Conservation (phyloP, 1,140 invertebrate species). For the Tetragonula clypearis region DNA sequence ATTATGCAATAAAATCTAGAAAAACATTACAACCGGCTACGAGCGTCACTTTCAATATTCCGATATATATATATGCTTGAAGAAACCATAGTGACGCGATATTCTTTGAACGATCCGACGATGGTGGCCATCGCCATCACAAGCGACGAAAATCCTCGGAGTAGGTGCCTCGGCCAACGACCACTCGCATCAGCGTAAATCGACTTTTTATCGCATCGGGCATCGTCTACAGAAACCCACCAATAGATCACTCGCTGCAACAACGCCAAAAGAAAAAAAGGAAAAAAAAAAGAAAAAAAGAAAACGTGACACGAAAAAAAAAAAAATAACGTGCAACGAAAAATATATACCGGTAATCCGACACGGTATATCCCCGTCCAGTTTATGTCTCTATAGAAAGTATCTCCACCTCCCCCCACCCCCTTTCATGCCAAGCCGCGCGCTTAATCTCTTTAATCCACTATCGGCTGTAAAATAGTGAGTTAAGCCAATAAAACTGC, state of each 20-base stretch:
- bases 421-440: background rate
- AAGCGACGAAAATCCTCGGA: background rate
- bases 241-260: background rate
- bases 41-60: too few relatives aligned
- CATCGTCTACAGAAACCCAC: background rate
- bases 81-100: background rate
- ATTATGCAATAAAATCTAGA: too few relatives aligned
- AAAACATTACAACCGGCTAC: too few relatives aligned
- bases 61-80: too few relatives aligned
- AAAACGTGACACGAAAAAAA: background rate
- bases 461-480: constrained; percentile 70
- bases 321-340: constrained; percentile 11
- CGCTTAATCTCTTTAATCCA: constrained; percentile 68
- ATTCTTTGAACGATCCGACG: background rate
- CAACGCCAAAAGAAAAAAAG: background rate
- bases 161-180: background rate
- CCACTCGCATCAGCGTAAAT: constrained; percentile 6
- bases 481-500: constrained; percentile 65
- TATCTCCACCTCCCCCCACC: background rate
- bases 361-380: constrained; percentile 51
- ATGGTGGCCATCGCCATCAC: background rate
- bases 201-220: constrained; percentile 17
- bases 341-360: constrained; percentile 23
- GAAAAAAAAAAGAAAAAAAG: background rate
- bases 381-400: constrained; percentile 65